Percentiles rank a stretch among this genome's conserved stretches.
These are phyloP conservation scores for Mercenaria mercenaria DNA, from an alignment of 1,140 invertebrate species.

Conservation along the genomic window DNA sequence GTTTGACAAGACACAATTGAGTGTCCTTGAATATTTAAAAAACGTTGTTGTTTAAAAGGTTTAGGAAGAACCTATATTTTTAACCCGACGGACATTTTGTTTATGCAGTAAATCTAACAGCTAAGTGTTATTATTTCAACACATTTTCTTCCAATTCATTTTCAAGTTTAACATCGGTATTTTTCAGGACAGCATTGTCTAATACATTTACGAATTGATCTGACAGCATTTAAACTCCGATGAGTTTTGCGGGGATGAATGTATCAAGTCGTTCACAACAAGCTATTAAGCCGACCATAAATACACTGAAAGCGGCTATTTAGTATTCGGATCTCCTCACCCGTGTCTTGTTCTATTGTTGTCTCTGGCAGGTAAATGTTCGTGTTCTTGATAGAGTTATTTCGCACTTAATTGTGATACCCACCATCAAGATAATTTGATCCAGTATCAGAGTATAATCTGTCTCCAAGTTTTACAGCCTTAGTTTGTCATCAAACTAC, in stretches of 20 bases:
- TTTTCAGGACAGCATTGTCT: neutral
- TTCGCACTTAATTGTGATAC: conserved; percentile 51
- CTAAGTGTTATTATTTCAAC: too few species aligned
- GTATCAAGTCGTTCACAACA: conserved; percentile 24
- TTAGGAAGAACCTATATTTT: too few species aligned
- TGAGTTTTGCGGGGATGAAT: neutral
- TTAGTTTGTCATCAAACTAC: neutral
- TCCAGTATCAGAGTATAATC: conserved; percentile 13
- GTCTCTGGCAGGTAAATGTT: conserved; percentile 13
- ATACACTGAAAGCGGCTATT: conserved; percentile 7
- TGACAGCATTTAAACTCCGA: neutral
- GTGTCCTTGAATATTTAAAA: too few species aligned
- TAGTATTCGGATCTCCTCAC: conserved; percentile 32
- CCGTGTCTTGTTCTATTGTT: conserved; percentile 31
- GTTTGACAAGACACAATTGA: too few species aligned
- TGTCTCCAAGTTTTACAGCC: neutral
- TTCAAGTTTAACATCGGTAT: too few species aligned
- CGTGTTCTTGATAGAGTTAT: conserved; percentile 45
- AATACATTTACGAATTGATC: neutral
- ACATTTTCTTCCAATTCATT: too few species aligned
- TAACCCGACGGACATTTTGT: too few species aligned
- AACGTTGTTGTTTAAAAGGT: too few species aligned
- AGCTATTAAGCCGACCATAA: neutral
- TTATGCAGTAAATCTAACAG: too few species aligned
- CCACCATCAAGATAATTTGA: conserved; percentile 32